Percentiles rank a stretch among this genome's conserved stretches.
These are phyloP conservation scores for Hemitrygon akajei DNA, from an alignment of 2,797 vertebrate genomes.

Conservation along the genomic window DNA sequence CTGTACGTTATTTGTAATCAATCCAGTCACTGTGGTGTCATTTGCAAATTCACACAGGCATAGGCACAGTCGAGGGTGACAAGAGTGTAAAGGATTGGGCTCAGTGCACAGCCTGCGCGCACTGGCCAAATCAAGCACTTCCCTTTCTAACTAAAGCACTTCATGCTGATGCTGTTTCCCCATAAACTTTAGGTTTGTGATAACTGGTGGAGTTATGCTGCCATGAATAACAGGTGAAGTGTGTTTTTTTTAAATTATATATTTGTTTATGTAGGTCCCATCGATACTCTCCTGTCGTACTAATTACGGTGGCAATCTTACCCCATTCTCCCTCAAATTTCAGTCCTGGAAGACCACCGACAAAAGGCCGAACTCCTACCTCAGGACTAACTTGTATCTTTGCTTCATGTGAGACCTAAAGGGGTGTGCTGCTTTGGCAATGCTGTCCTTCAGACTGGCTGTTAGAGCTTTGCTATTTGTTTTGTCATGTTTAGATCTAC, in stretches of 20 bases:
- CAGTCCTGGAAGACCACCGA: no score
- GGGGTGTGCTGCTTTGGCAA: not conserved
- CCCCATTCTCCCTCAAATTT: not conserved
- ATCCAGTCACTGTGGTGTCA: no score
- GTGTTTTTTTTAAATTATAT: not conserved
- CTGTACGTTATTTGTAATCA: no score
- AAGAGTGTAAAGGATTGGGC: no score
- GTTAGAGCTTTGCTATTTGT: not conserved
- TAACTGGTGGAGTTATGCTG: not conserved
- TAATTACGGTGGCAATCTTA: not conserved
- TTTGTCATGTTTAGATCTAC: not conserved
- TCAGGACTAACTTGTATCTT: not conserved
- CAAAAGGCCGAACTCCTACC: not conserved
- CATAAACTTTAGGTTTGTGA: not conserved
- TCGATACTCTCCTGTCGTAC: not conserved
- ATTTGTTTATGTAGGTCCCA: not conserved
- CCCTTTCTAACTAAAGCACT: not conserved
- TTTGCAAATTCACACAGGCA: no score
- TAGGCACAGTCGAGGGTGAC: no score
- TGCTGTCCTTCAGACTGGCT: not conserved
- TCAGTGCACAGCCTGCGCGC: no score
- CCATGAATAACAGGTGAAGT: not conserved
- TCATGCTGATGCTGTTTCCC: not conserved
- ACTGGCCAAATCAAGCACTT: no score
- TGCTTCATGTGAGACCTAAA: not conserved